Base-by-base conservation (phyloP, 2,797 vertebrate species). In the Mallotus villosus region DNA sequence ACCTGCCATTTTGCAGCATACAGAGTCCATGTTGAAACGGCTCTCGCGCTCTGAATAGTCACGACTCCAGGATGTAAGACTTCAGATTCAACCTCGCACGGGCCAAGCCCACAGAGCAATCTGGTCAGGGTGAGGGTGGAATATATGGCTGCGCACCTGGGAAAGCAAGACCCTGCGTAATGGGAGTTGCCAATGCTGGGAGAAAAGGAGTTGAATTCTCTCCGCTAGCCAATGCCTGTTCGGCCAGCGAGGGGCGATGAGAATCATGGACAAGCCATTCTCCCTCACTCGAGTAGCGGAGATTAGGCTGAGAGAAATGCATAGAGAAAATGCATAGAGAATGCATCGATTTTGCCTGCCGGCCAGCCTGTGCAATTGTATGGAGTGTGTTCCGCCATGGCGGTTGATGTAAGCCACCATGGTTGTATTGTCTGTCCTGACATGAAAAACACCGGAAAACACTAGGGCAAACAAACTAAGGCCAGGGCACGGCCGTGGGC, bases 371-470 rank as follows among this genome's bases (percentile, higher is more conserved):
- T 22, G n/a, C 7, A 57, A 4, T 59, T 22, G n/a, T 25, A 59
- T 11, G 57, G 22, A 60, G 24, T 2, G 22, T 9, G 22, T 59
- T n/a, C 58, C 58, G 22, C 58, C 58, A 21, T 25, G 58, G 22
- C 24, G 21, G 58, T 59, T 59, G 22, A 25, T 17, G 9, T 25
- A 59, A 24, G 58, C 58, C 22, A 14, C 2, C n/a, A 62, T 75
- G 46, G 77, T 66, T 79, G 16, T 46, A 72, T 62, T n/a, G 74
- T 58, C 25, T 27, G n/a, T n/a, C n/a, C n/a, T n/a, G n/a, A n/a
- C n/a, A n/a, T n/a, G n/a, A n/a, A n/a, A n/a, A n/a, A n/a, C n/a
- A n/a, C n/a, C n/a, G n/a, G n/a, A n/a, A n/a, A n/a, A n/a, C n/a
- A n/a, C n/a, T n/a, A n/a, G n/a, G n/a, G n/a, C n/a, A n/a, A n/a